These are phyloP conservation scores for Tringa solitaria DNA, from an alignment of 2,113 vertebrate genomes.

Conservation along the genomic window DNA sequence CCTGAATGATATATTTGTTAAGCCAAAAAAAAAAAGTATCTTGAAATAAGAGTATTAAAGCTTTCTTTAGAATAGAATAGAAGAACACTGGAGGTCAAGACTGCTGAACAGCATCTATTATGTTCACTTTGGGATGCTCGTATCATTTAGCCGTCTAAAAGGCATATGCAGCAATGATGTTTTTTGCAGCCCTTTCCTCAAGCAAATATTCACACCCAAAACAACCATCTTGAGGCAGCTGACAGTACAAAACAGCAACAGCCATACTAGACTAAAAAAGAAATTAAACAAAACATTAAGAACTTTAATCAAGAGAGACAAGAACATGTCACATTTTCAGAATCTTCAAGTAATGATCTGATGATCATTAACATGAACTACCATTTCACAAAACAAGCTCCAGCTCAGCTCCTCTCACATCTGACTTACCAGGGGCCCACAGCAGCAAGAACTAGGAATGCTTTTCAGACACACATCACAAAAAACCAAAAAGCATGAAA, in stretches of 20 bases:
- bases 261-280: not conserved
- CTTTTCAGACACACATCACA: not conserved
- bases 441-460: not conserved
- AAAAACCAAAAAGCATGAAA: not conserved
- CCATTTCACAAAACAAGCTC: not conserved
- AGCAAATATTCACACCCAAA: not conserved
- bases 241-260: not conserved
- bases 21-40: not conserved
- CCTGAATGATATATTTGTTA: not conserved
- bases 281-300: not conserved
- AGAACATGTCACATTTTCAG: not conserved
- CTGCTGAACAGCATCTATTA: not conserved
- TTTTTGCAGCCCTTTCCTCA: not conserved
- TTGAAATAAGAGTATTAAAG: not conserved
- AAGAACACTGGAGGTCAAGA: not conserved
- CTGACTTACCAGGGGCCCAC: not conserved
- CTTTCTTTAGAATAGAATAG: not conserved
- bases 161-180: not conserved
- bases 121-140: not conserved
- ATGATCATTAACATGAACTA: not conserved
- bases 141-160: not conserved
- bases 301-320: not conserved
- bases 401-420: not conserved
- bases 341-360: not conserved
- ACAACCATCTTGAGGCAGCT: not conserved